Evolutionary conservation across 2,888 invertebrate genomes (phyloP).

Genomic region (Spicauda simplicius): DNA sequence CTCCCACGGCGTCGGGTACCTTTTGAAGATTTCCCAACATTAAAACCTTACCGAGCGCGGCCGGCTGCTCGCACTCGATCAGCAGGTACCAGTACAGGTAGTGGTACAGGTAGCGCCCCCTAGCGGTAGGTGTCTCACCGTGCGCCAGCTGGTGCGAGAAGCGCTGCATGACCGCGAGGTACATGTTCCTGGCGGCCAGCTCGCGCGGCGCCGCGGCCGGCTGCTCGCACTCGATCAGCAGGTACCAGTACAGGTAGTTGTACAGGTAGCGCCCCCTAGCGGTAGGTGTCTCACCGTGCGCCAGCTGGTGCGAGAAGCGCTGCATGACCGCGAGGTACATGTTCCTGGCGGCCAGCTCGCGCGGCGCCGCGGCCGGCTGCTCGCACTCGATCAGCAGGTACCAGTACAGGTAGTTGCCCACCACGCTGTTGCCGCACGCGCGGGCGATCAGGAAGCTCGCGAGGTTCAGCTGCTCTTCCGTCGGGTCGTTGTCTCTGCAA

Average conservation of each 20-base stretch:
- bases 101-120: too few relatives aligned
- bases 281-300: slow-evolving; percentile 77
- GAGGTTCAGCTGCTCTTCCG: slow-evolving; percentile 86
- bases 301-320: slow-evolving; percentile 90
- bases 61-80: too few relatives aligned
- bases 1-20: too few relatives aligned
- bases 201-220: slow-evolving; percentile 89
- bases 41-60: too few relatives aligned
- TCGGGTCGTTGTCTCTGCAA: too few relatives aligned
- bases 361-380: slow-evolving; percentile 91
- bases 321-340: slow-evolving; percentile 97
- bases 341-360: slow-evolving; percentile 86
- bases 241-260: too few relatives aligned
- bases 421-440: slow-evolving; percentile 93
- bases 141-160: slow-evolving; percentile 90
- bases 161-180: slow-evolving; percentile 94
- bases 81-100: too few relatives aligned
- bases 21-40: too few relatives aligned
- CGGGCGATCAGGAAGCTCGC: slow-evolving; percentile 96
- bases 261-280: too few relatives aligned
- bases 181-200: slow-evolving; percentile 90
- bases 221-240: slow-evolving; percentile 56
- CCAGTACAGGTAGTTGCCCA: slow-evolving; percentile 99
- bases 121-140: slow-evolving; percentile 64
- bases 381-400: slow-evolving; percentile 97